phyloP scores from a whole-genome alignment of 35 echinoderm and acorn worm genomes.

The Chiridota heheva region DNA sequence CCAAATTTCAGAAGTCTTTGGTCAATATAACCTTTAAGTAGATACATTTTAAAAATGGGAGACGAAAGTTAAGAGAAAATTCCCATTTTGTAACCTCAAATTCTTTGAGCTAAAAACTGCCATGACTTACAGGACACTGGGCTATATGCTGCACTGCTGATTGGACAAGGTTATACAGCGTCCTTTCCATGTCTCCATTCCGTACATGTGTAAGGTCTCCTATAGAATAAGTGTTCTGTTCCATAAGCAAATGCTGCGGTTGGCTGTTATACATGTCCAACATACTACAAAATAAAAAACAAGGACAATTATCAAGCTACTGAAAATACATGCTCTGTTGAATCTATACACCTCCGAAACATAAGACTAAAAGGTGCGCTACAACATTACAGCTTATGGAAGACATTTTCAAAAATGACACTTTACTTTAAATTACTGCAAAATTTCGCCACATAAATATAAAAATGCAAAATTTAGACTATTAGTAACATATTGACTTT shows the following conservation, averaged over 20 bases:
- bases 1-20: too few relatives aligned
- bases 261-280: slow-evolving; percentile 54
- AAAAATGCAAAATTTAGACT: background rate
- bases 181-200: slow-evolving; percentile 70
- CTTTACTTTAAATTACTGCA: background rate
- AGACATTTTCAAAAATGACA: too few relatives aligned
- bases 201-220: slow-evolving; percentile 68
- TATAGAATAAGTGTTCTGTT: slow-evolving; percentile 81
- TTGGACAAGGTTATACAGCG: slow-evolving; percentile 55
- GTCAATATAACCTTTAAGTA: too few relatives aligned
- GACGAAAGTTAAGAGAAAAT: too few relatives aligned
- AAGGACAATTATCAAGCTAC: background rate
- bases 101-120: too few relatives aligned
- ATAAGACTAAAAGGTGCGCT: too few relatives aligned
- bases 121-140: slow-evolving; percentile 71
- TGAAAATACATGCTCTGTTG: background rate
- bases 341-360: background rate
- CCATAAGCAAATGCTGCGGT: slow-evolving; percentile 59
- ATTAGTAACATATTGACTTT: background rate
- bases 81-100: too few relatives aligned
- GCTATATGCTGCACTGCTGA: slow-evolving; percentile 58
- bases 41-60: too few relatives aligned
- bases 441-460: background rate
- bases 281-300: slow-evolving; percentile 23
- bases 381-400: too few relatives aligned